Evolutionary conservation across 2,113 vertebrate species (phyloP), one percentile per base, ranked within the genome.

Genomic region (Catagonus wagneri): DNA sequence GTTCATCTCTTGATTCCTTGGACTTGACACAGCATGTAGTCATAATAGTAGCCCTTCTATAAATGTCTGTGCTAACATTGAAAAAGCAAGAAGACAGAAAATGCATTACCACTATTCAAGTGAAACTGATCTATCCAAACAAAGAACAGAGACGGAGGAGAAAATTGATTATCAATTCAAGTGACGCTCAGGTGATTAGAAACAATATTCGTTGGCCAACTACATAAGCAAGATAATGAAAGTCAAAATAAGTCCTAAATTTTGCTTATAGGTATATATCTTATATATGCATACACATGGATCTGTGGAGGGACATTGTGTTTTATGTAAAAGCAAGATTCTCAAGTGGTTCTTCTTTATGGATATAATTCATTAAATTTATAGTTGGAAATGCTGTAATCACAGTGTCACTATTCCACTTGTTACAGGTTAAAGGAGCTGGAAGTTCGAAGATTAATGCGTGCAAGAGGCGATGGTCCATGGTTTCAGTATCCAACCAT

Each of bases 381-480:
- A 15, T 89, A 63, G 29, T 56, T 39, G 22, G n/a, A 74, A 75
- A 25, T 84, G 15, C 52, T 61, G 8, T n/a, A 54, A 32, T 89
- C 54, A 58, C 79, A 39, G 4, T 56, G 5, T 83, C 80, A 72
- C 61, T 83, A 0, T 91, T 97, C 54, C 78, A 14, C 96, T 96
- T 93, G 10, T 86, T 94, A 80, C 89, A 99, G 99, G 98, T 1
- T 98, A 95, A 76, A 97, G 65, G 96, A 99, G 76, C 0, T 97
- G 69, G 98, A 99, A 93, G 99, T 99, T 39, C 99, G 99, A 69
- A 98, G 87, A 39, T 98, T 99, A 22, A 99, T 99, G 99, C 98
- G 98, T 83, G 12, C 96, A 1, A 99, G 98, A 91, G 99, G 99
- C 29, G 99, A 99, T 44, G 99, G 99, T 8, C 99, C 99, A 17